A percentile compares a stretch with the other conserved stretches of the same genome.
Evolutionary conservation across 2,888 invertebrate species (phyloP).

Genomic region (Aspidiotus destructor): DNA sequence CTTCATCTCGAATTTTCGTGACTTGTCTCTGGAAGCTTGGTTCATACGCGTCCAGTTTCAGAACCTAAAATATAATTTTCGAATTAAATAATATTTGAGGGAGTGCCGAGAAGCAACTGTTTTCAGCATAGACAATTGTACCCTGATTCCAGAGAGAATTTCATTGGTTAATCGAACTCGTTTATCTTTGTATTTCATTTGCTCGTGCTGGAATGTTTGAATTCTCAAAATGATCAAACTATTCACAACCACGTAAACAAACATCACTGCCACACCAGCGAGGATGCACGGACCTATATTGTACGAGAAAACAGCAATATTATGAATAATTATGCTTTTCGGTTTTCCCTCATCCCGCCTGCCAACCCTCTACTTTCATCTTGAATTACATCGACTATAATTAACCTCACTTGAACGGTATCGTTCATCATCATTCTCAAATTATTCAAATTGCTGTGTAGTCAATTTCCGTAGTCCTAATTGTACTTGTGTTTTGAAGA

Average conservation of each 20-base stretch:
- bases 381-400: too few species aligned
- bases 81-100: neutral
- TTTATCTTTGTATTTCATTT: slow-evolving; percentile 50
- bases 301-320: too few species aligned
- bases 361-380: too few species aligned
- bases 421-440: too few species aligned
- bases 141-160: slow-evolving; percentile 37
- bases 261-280: slow-evolving; percentile 48
- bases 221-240: slow-evolving; percentile 44
- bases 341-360: too few species aligned
- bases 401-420: too few species aligned
- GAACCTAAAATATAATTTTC: slow-evolving; percentile 41
- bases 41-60: slow-evolving; percentile 56
- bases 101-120: too few species aligned
- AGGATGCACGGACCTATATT: slow-evolving; percentile 48
- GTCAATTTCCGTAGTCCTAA: too few species aligned
- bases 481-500: too few species aligned
- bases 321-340: too few species aligned
- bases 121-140: slow-evolving; percentile 11
- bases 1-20: slow-evolving; percentile 48
- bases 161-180: slow-evolving; percentile 44
- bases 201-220: slow-evolving; percentile 44
- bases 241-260: slow-evolving; percentile 51
- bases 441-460: too few species aligned
- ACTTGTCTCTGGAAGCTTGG: slow-evolving; percentile 51